Percentiles rank a stretch among this genome's conserved stretches.
These are phyloP conservation scores for Eufriesea mexicana DNA, from an alignment of 1,140 invertebrate genomes.

Conservation along the genomic window DNA sequence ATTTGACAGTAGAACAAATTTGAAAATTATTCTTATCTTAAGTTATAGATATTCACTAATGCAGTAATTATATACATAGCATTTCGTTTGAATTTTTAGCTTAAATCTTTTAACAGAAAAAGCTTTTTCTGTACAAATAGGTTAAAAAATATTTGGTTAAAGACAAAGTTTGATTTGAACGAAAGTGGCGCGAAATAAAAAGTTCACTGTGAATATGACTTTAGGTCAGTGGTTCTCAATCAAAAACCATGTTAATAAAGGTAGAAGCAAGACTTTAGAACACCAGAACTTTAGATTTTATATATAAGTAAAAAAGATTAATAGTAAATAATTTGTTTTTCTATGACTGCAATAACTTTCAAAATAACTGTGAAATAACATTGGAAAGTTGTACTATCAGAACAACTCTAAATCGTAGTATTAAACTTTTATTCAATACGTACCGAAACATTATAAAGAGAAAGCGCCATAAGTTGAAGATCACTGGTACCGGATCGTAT, in stretches of 20 bases:
- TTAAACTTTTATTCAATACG: background rate
- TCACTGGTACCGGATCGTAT: background rate
- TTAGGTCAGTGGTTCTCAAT: conserved; percentile 3
- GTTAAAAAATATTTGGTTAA: background rate
- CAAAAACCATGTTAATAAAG: background rate
- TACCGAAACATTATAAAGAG: background rate
- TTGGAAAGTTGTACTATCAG: background rate
- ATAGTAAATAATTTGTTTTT: background rate
- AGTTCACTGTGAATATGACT: background rate
- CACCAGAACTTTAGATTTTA: background rate
- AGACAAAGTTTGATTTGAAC: background rate
- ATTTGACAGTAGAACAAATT: background rate
- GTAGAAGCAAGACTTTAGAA: background rate
- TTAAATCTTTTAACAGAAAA: background rate
- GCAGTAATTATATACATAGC: background rate
- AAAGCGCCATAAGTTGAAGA: background rate
- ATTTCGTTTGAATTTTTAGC: background rate
- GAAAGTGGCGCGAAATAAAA: background rate
- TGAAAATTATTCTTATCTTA: background rate
- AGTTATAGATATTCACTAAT: background rate
- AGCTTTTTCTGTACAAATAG: background rate
- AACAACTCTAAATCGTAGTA: background rate
- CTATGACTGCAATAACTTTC: background rate
- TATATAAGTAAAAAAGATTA: background rate
- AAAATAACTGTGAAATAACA: background rate